These are phyloP conservation scores for Phalacrocorax brasilianus DNA, from an alignment of 2,113 vertebrate species.

Conservation along the genomic window DNA sequence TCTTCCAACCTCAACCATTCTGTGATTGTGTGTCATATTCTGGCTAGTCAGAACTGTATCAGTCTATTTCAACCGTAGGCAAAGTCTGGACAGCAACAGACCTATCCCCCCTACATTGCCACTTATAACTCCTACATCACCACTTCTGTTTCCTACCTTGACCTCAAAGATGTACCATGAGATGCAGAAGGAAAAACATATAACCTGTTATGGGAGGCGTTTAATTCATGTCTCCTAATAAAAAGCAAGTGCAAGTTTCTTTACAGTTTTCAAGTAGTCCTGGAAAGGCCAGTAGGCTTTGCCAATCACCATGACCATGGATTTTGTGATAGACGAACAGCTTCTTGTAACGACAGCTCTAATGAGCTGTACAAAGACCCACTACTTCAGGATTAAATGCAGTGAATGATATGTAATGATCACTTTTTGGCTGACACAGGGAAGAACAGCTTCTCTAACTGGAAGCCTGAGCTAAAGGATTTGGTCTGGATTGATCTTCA, in stretches of 20 bases:
- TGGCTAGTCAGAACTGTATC: background rate
- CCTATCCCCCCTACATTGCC: background rate
- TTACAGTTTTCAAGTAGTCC: background rate
- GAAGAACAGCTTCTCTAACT: fast-evolving
- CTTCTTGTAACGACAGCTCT: background rate
- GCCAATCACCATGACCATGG: background rate
- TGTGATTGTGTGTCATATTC: background rate
- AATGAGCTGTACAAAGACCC: background rate
- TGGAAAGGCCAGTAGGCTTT: background rate
- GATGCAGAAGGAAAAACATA: background rate
- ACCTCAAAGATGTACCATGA: background rate
- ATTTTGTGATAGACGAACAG: background rate
- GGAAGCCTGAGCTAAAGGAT: background rate
- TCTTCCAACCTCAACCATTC: background rate
- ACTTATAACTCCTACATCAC: background rate
- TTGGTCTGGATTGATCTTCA: background rate
- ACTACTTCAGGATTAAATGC: background rate
- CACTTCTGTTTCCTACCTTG: background rate
- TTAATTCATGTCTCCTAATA: background rate
- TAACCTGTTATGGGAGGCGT: background rate
- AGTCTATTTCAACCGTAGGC: background rate
- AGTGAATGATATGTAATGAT: background rate
- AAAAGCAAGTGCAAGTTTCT: background rate
- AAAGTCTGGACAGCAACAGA: background rate
- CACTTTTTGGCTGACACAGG: background rate